Conservation (phyloP, 37 sponge, comb jelly and placozoan genomes). For the Hexactinellida sp. region DNA sequence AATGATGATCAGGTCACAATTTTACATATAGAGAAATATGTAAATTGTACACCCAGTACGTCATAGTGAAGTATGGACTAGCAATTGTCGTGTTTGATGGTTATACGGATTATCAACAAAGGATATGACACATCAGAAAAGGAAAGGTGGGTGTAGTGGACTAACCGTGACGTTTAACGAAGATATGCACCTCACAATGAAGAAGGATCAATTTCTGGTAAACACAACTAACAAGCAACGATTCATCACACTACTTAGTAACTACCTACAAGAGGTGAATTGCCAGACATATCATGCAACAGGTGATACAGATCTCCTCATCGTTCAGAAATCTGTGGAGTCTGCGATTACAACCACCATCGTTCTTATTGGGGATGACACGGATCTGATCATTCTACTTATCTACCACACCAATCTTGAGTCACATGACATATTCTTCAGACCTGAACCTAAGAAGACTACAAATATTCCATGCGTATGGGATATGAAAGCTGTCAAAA, state of each 20-base stretch:
- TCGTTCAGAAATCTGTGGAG: too few relatives aligned
- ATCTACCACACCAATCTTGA: too few relatives aligned
- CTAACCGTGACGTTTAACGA: conserved; percentile 22
- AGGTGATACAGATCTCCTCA: too few relatives aligned
- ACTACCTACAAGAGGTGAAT: too few relatives aligned
- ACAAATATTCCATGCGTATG: too few relatives aligned
- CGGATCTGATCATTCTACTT: not conserved
- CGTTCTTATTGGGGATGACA: not conserved
- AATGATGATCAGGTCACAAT: too few relatives aligned
- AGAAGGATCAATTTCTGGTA: not conserved
- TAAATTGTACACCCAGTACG: conserved; percentile 19
- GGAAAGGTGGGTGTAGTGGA: not conserved
- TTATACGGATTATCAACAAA: conserved; percentile 25
- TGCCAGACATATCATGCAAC: too few relatives aligned
- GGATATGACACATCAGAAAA: conserved; percentile 21
- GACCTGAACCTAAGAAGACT: too few relatives aligned
- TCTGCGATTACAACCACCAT: too few relatives aligned
- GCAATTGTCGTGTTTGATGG: conserved; percentile 33
- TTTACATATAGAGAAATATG: conserved; percentile 20
- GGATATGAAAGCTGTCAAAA: not conserved
- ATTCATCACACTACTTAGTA: too few relatives aligned
- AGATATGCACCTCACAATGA: not conserved
- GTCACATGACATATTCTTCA: too few relatives aligned
- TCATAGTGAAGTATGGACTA: conserved; percentile 16
- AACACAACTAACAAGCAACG: not conserved